Percentiles rank a stretch among this genome's conserved stretches.
Conservation (phyloP, 2,888 invertebrate species). For the Xestia ashworthii region DNA sequence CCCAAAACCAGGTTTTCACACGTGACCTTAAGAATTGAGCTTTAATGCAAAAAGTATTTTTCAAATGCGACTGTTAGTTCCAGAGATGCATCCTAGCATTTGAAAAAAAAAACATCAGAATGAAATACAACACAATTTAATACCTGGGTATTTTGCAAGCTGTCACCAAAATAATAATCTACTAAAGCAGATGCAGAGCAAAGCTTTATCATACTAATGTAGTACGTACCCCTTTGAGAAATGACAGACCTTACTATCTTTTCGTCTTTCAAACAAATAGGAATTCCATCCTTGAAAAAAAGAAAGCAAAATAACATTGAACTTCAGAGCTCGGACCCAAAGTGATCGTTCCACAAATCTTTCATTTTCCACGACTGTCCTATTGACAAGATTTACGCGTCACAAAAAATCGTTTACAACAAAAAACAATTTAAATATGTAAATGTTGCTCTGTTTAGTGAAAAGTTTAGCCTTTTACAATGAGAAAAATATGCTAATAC, state of each 20-base stretch:
- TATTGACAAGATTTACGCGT: conserved; percentile 61
- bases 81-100: neutral
- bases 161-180: neutral
- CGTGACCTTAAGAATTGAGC: too few species aligned
- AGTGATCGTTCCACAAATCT: conserved; percentile 59
- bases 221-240: neutral
- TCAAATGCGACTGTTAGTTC: neutral
- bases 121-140: neutral
- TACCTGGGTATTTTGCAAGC: neutral
- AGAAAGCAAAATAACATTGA: conserved; percentile 10
- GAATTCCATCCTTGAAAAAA: conserved; percentile 12
- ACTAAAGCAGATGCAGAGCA: neutral
- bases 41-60: neutral
- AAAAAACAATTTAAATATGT: conserved; percentile 64
- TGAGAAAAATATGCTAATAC: conserved; percentile 62
- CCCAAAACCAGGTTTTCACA: too few species aligned
- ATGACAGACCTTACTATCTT: neutral
- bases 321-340: conserved; percentile 10
- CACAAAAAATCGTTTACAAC: conserved; percentile 61
- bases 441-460: conserved; percentile 60
- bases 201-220: neutral
- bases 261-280: neutral
- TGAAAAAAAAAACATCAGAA: neutral
- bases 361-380: conserved; percentile 52
- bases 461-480: conserved; percentile 60